Evolutionary conservation across 2,113 vertebrate species (phyloP), one percentile per base, ranked within the genome.

Genomic region (Pterocles burchelli): DNA sequence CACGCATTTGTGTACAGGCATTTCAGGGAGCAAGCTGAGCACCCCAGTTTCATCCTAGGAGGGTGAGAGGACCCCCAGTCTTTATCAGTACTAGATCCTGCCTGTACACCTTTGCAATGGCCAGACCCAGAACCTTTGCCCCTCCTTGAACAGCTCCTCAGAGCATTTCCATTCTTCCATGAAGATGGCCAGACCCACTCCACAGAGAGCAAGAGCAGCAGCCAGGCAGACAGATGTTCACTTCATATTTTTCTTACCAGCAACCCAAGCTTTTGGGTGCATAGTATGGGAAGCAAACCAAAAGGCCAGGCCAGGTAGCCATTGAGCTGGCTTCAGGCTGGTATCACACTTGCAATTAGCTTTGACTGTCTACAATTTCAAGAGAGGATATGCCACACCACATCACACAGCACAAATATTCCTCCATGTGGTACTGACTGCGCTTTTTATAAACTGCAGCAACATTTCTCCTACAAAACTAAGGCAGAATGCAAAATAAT

Each of bases 381-480:
- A 81, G 75, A 94, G 29, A 85, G 76, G 89, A 93, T 17, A 65
- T 0, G 0, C 93, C 93, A 95, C 38, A 51, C 93, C 97, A 97
- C 97, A 98, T 95, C 96, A 97, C 93, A 97, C 17, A 33, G 33
- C 74, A 57, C 89, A 93, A 84, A 85, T 94, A 89, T 89, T 95
- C 91, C 92, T 70, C 81, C 46, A 63, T 52, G 83, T 54, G 82
- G 90, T 83, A 93, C 43, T 0, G 0, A 74, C 55, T 55, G 79
- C 0, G 48, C 96, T 98, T 98, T 98, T 98, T 97, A 97, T 98
- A 96, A 94, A 84, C 68, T 10, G 33, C 95, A 97, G 95, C 95
- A 94, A 77, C 3, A 7, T 61, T 96, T 96, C 63, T 85, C 86
- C 74, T 46, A 70, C 91, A 86, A 93, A 97, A 93, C 73, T 67